These are phyloP conservation scores for Telmatochromis sp. DNA, from an alignment of 2,113 vertebrate genomes.

Conservation along the genomic window DNA sequence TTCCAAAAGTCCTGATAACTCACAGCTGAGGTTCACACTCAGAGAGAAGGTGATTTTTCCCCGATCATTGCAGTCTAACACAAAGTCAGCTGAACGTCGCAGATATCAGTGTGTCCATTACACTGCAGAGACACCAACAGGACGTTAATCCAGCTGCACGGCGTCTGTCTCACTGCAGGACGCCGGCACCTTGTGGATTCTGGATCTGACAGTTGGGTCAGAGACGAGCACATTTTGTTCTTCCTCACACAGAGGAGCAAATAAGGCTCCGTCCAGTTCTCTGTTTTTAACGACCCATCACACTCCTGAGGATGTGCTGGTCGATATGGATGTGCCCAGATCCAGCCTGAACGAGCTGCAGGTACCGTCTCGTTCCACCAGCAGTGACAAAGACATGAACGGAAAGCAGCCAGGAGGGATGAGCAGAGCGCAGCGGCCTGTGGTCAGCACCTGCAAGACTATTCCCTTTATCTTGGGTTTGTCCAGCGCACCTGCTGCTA, in stretches of 20 bases:
- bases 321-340: no score
- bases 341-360: background rate
- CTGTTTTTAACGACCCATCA: background rate
- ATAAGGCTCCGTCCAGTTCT: background rate
- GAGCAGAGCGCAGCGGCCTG: background rate
- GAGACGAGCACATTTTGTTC: background rate
- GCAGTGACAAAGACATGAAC: background rate
- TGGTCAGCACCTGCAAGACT: background rate
- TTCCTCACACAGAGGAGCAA: background rate
- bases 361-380: background rate
- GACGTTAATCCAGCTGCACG: background rate
- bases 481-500: accelerated
- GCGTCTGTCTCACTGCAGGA: background rate
- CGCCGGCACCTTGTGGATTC: background rate
- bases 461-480: accelerated
- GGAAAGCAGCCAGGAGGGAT: background rate
- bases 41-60: accelerated
- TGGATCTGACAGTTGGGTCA: background rate
- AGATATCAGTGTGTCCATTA: background rate
- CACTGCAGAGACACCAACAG: background rate
- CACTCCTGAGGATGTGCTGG: background rate
- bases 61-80: background rate
- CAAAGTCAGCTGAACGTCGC: background rate
- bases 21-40: background rate
- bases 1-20: background rate